Evolutionary conservation across 2,888 invertebrate genomes (phyloP), one percentile per base, ranked within the genome.

Genomic region (Lasioglossum lativentre): DNA sequence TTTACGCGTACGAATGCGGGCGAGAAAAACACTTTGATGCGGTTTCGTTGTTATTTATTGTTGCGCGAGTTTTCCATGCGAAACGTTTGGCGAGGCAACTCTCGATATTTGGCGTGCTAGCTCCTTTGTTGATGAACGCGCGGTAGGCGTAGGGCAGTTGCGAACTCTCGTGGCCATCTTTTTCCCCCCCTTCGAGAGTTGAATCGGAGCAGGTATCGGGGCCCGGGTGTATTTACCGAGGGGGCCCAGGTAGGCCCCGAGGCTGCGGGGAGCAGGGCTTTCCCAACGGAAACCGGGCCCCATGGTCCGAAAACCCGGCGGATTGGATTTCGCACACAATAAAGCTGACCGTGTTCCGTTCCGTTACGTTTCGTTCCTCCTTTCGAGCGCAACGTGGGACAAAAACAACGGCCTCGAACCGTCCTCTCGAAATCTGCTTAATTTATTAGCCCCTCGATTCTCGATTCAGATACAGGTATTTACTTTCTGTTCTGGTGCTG

Each of bases 261-360:
- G 80, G 56, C 68, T 1, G 82, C 59, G 79, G 71, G 81, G 75
- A 85, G 85, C 80, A 82, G 77, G 83, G 82, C 82, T 87, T 88
- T 90, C 81, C 83, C 76, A 47, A 75, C 75, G 59, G 56, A 45
- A 71, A 40, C 56, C 56, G 38, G 47, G 45, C 74, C 77, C 56
- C 66, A 30, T 27, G 16, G 23, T 70, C 40, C 74, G 42, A 40
- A 71, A 34, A 52, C 45, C 30, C 40, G 72, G 75, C 5, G 88
- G 84, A 91, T 93, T 89, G 86, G 88, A 91, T 93, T 93, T 92
- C 91, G 90, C 87, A 77, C 87, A 92, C 92, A 90, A 90, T 91
- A 88, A 82, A 88, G 82, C 88, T 81, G 89, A 91, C 90, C 91
- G n/a, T n/a, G n/a, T n/a, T n/a, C n/a, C n/a, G n/a, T n/a, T n/a